phyloP scores from a whole-genome alignment of 37 sponge, comb jelly and placozoan species.

The Cliona cf. orientalis region DNA sequence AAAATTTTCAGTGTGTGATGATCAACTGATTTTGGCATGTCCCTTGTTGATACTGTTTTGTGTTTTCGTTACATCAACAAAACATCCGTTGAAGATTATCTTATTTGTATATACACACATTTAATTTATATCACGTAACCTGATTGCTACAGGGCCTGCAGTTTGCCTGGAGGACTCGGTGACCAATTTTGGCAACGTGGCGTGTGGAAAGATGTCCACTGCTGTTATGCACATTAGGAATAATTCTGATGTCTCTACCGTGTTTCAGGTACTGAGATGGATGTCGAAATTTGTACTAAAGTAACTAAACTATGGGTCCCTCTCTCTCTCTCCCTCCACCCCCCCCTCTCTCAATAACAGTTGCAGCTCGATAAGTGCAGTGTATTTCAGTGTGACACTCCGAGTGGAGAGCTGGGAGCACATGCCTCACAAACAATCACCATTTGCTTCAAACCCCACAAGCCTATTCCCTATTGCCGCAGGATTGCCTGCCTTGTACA shows the following conservation, averaged over 20 bases:
- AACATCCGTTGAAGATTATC: too few relatives aligned
- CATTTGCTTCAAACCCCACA: slow-evolving; percentile 74
- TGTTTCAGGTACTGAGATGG: slow-evolving; percentile 65
- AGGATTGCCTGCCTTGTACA: slow-evolving; percentile 75
- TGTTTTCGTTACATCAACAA: too few relatives aligned
- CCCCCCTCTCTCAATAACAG: slow-evolving; percentile 26
- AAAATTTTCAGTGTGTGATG: too few relatives aligned
- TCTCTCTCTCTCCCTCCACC: neutral
- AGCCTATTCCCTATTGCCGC: slow-evolving; percentile 84
- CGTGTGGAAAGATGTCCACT: slow-evolving; percentile 53
- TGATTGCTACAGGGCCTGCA: slow-evolving; percentile 45
- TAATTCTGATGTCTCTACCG: slow-evolving; percentile 56
- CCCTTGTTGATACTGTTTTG: too few relatives aligned
- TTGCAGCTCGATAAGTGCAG: slow-evolving; percentile 45
- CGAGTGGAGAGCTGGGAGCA: slow-evolving; percentile 55
- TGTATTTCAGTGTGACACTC: slow-evolving; percentile 78
- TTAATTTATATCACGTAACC: too few relatives aligned
- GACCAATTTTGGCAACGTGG: slow-evolving; percentile 71
- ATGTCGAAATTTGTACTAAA: too few relatives aligned
- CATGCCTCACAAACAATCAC: slow-evolving; percentile 45
- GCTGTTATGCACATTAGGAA: slow-evolving; percentile 69
- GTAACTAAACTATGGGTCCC: neutral
- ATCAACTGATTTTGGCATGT: too few relatives aligned
- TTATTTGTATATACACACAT: too few relatives aligned
- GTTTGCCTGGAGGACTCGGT: slow-evolving; percentile 40